These are phyloP conservation scores for Alloscopus bannaensis DNA, from an alignment of 2,888 invertebrate genomes.

Conservation along the genomic window DNA sequence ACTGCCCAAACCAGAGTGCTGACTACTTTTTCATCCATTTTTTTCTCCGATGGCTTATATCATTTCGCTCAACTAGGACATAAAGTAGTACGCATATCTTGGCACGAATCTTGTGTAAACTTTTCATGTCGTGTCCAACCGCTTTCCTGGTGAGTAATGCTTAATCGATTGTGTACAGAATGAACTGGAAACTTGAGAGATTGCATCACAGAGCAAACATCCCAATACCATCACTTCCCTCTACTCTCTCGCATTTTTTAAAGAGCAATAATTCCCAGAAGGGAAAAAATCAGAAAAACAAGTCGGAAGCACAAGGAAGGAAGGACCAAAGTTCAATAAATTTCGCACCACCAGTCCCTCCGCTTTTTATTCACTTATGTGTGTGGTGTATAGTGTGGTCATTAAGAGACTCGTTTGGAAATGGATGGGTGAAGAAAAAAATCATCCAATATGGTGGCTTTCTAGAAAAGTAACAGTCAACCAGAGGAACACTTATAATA, in stretches of 20 bases:
- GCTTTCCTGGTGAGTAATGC: constrained; percentile 2
- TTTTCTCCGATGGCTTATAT: neutral
- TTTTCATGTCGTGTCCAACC: neutral
- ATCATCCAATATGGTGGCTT: constrained; percentile 30
- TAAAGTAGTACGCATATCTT: neutral
- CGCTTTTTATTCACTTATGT: constrained; percentile 31
- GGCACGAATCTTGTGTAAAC: constrained; percentile 17
- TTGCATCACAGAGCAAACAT: neutral
- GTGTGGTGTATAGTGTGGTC: constrained; percentile 16
- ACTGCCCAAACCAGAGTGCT: constrained; percentile 30
- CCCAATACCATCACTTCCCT: neutral
- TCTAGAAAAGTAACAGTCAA: too few species aligned
- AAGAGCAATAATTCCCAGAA: neutral
- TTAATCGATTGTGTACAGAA: constrained; percentile 35
- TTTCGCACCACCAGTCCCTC: constrained; percentile 29
- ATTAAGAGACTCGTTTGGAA: constrained; percentile 44
- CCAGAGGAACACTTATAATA: too few species aligned
- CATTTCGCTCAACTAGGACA: neutral
- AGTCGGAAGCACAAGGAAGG: constrained; percentile 30
- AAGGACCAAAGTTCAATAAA: constrained; percentile 39
- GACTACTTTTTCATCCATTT: neutral
- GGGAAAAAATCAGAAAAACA: neutral
- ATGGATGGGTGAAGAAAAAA: constrained; percentile 31
- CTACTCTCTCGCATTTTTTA: neutral
- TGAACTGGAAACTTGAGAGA: constrained; percentile 24